These are phyloP conservation scores for Harpagoxenus sublaevis DNA, from an alignment of 2,888 invertebrate genomes.

Conservation along the genomic window DNA sequence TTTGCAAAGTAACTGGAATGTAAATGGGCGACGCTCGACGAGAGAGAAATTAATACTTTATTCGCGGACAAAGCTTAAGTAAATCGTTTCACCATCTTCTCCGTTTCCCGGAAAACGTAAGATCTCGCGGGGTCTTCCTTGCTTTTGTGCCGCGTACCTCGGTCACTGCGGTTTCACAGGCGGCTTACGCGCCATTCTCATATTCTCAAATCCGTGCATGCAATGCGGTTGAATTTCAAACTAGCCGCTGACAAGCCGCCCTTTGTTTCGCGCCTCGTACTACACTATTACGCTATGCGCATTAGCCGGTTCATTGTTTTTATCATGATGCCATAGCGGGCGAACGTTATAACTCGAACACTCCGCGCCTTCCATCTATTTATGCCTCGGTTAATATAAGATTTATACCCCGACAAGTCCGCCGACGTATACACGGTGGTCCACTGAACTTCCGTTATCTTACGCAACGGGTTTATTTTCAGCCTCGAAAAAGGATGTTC, in stretches of 20 bases:
- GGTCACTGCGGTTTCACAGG: constrained; percentile 37
- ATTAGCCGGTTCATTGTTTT: constrained; percentile 70
- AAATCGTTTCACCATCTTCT: constrained; percentile 33
- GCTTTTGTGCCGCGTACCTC: constrained; percentile 41
- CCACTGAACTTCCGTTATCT: constrained; percentile 33
- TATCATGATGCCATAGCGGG: background rate
- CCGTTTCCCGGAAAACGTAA: constrained; percentile 34
- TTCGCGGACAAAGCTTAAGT: constrained; percentile 11
- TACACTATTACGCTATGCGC: constrained; percentile 51
- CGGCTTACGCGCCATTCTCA: constrained; percentile 66
- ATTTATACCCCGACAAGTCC: constrained; percentile 40
- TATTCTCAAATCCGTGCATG: constrained; percentile 66
- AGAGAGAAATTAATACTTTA: constrained; percentile 14
- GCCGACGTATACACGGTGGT: constrained; percentile 27
- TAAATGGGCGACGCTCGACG: background rate
- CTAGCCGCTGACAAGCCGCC: constrained; percentile 70
- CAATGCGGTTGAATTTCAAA: constrained; percentile 71
- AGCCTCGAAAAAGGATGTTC: constrained; percentile 28
- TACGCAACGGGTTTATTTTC: constrained; percentile 42
- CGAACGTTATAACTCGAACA: constrained; percentile 12
- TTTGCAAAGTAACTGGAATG: background rate
- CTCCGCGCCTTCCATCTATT: constrained; percentile 31
- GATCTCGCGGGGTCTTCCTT: constrained; percentile 51
- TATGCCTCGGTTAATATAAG: constrained; percentile 39
- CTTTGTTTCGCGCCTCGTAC: constrained; percentile 69